phyloP scores from a whole-genome alignment of 2,888 invertebrate genomes.

The Calephelis perditalis region DNA sequence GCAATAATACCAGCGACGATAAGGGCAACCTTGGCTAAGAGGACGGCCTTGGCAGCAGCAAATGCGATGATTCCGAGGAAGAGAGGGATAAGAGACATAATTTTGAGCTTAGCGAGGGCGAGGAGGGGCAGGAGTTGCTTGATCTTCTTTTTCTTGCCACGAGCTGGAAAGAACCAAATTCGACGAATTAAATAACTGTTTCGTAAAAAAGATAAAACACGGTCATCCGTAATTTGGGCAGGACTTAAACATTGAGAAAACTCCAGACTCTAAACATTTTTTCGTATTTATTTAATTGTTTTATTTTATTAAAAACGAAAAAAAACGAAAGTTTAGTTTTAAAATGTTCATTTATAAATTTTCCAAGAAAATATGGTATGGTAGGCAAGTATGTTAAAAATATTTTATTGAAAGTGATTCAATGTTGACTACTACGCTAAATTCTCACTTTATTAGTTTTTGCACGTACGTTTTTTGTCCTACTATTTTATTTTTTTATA shows the following conservation, averaged over 20 bases:
- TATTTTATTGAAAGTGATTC: conserved; percentile 26
- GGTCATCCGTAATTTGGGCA: no score
- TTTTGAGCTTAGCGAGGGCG: conserved; percentile 87
- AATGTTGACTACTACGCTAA: conserved; percentile 20
- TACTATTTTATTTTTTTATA: conserved; percentile 7
- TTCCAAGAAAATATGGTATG: neutral
- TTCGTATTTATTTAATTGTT: no score
- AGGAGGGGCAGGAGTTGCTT: conserved; percentile 87
- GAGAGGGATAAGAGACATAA: conserved; percentile 85
- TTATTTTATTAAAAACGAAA: no score
- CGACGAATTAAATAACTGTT: neutral
- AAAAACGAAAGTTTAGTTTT: neutral
- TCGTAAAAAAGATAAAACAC: neutral
- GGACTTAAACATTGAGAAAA: no score
- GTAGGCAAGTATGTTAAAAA: conserved; percentile 4
- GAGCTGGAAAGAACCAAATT: conserved; percentile 69
- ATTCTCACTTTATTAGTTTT: conserved; percentile 24
- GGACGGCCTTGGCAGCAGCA: conserved; percentile 90
- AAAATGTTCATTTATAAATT: conserved; percentile 6
- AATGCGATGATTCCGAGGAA: conserved; percentile 86
- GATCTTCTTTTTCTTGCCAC: conserved; percentile 88
- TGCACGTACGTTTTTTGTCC: conserved; percentile 16
- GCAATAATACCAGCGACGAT: conserved; percentile 86
- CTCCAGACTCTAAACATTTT: no score
- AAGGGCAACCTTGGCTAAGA: conserved; percentile 89